These are phyloP conservation scores for Acanthosoma haemorrhoidale DNA, from an alignment of 2,888 invertebrate genomes.

Conservation along the genomic window DNA sequence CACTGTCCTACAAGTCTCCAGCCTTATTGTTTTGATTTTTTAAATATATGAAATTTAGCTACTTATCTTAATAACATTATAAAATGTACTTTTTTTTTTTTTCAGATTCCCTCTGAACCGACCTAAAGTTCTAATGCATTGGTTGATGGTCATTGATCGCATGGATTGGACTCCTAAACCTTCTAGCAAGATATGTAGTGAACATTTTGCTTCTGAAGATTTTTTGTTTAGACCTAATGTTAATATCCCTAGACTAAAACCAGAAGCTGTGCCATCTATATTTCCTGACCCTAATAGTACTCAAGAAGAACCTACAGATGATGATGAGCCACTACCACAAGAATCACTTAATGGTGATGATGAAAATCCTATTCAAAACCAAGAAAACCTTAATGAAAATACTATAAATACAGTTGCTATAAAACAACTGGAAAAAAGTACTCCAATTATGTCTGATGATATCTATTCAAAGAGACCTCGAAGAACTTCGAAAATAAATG, in stretches of 20 bases:
- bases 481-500: slow-evolving; percentile 6
- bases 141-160: slow-evolving; percentile 18
- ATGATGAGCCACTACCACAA: neutral
- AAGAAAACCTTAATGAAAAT: neutral
- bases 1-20: no score
- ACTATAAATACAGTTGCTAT: neutral
- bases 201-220: slow-evolving; percentile 10
- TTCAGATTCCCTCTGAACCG: slow-evolving; percentile 20
- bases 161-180: slow-evolving; percentile 23
- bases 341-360: neutral
- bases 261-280: slow-evolving; percentile 20
- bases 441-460: no score
- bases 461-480: slow-evolving; percentile 3
- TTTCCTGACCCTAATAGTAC: neutral
- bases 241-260: neutral
- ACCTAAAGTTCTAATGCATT: slow-evolving; percentile 3
- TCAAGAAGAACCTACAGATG: neutral
- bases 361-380: neutral
- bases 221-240: neutral
- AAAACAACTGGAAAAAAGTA: neutral
- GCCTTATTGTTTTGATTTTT: no score
- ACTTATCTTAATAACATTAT: no score
- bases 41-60: no score
- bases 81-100: neutral
- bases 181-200: slow-evolving; percentile 23